phyloP scores from a whole-genome alignment of 2,797 vertebrate genomes.

The Rhinatrema bivittatum region DNA sequence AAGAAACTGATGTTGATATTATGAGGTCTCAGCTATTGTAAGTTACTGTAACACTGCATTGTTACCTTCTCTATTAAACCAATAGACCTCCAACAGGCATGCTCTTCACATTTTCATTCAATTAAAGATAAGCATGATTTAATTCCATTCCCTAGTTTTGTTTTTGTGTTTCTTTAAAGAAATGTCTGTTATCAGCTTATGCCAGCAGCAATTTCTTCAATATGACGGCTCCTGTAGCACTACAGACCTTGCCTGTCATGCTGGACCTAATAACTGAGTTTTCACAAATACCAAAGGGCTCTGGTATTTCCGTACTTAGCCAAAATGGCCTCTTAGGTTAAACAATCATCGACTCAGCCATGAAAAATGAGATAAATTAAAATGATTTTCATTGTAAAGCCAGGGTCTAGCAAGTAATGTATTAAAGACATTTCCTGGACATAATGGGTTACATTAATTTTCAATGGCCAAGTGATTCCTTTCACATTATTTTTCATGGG shows the following conservation, averaged over 20 bases:
- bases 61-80: too few species aligned
- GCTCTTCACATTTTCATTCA: too few species aligned
- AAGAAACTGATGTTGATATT: too few species aligned
- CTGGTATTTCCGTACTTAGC: constrained; percentile 50
- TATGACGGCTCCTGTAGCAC: constrained; percentile 31
- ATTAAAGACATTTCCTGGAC: constrained; percentile 60
- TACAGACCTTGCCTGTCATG: constrained; percentile 14
- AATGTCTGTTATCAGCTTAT: too few species aligned
- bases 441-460: constrained; percentile 70
- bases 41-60: too few species aligned
- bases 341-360: constrained; percentile 59
- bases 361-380: constrained; percentile 72
- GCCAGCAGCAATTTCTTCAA: too few species aligned
- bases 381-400: constrained; percentile 58
- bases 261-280: constrained; percentile 39
- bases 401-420: constrained; percentile 62
- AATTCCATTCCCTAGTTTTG: too few species aligned
- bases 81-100: too few species aligned
- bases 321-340: constrained; percentile 59
- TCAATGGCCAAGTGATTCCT: constrained; percentile 58
- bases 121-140: too few species aligned
- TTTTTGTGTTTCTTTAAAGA: too few species aligned
- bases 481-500: constrained; percentile 56
- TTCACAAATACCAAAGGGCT: constrained; percentile 43
- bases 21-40: too few species aligned